phyloP scores from a whole-genome alignment of 1,140 invertebrate genomes.

The Drosophila ohnishii region DNA sequence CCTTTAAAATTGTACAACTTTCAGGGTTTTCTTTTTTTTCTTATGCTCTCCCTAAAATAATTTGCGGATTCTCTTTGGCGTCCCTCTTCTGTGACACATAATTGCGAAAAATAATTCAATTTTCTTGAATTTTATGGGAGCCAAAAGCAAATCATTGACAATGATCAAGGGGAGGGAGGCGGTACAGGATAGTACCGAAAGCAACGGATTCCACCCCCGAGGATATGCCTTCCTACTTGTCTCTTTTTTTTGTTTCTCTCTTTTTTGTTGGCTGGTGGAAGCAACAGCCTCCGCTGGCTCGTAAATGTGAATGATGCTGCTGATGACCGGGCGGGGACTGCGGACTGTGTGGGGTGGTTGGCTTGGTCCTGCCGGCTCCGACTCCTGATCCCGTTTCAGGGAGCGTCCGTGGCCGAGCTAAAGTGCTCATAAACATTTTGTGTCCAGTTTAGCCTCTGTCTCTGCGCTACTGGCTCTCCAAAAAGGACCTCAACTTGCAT shows the following conservation, averaged over 20 bases:
- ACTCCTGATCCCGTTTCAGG: constrained; percentile 9
- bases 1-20: constrained; percentile 4
- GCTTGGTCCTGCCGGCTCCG: not conserved
- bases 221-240: constrained; percentile 2
- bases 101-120: constrained; percentile 69
- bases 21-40: not conserved
- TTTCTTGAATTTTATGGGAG: constrained; percentile 69
- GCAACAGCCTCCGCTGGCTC: constrained; percentile 61
- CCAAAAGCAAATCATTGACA: constrained; percentile 79
- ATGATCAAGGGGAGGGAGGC: constrained; percentile 50
- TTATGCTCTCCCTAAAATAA: not conserved
- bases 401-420: constrained; percentile 46
- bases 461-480: not conserved
- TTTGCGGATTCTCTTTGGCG: constrained; percentile 15
- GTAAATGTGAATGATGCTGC: constrained; percentile 77
- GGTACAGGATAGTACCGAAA: constrained; percentile 1
- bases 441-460: constrained; percentile 39
- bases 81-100: constrained; percentile 36
- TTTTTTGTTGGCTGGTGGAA: constrained; percentile 22
- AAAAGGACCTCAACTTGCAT: constrained; percentile 7
- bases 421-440: constrained; percentile 77
- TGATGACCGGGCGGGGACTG: constrained; percentile 63
- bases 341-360: not conserved
- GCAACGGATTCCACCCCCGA: constrained; percentile 12
- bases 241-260: not conserved